Evolutionary conservation across 2,888 invertebrate genomes (phyloP).

Genomic region (Sarcophaga rosellei): DNA sequence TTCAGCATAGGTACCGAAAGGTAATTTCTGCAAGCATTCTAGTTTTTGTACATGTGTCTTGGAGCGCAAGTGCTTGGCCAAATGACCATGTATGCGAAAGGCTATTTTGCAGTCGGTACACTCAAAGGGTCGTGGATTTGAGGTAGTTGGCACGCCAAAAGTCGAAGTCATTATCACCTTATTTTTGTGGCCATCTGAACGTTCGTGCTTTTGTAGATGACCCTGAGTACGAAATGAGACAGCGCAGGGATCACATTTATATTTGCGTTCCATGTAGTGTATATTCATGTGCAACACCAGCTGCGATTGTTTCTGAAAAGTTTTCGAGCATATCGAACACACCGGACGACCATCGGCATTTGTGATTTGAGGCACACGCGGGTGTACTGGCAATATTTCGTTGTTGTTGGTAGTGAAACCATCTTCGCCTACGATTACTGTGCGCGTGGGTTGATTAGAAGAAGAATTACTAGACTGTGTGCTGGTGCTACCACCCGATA

Average conservation of each 20-base stretch:
- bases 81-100: slow-evolving; percentile 97
- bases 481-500: slow-evolving; percentile 70
- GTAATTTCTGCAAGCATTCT: slow-evolving; percentile 95
- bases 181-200: slow-evolving; percentile 95
- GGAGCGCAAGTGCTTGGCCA: slow-evolving; percentile 97
- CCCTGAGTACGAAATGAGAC: slow-evolving; percentile 95
- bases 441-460: slow-evolving; percentile 72
- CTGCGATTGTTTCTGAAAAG: slow-evolving; percentile 95
- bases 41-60: slow-evolving; percentile 97
- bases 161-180: slow-evolving; percentile 95
- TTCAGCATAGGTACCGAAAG: slow-evolving; percentile 96
- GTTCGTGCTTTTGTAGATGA: slow-evolving; percentile 94
- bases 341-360: slow-evolving; percentile 86
- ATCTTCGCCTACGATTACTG: slow-evolving; percentile 84
- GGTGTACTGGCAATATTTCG: slow-evolving; percentile 81
- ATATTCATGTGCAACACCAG: slow-evolving; percentile 96
- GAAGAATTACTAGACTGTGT: slow-evolving; percentile 47
- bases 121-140: slow-evolving; percentile 97
- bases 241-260: slow-evolving; percentile 94
- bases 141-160: slow-evolving; percentile 90
- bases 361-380: slow-evolving; percentile 81
- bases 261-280: slow-evolving; percentile 96
- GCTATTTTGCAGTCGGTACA: slow-evolving; percentile 98
- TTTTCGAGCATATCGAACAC: slow-evolving; percentile 94
- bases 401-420: slow-evolving; percentile 82